Conservation (phyloP, 2,888 invertebrate genomes). For the Dynastes maya region DNA sequence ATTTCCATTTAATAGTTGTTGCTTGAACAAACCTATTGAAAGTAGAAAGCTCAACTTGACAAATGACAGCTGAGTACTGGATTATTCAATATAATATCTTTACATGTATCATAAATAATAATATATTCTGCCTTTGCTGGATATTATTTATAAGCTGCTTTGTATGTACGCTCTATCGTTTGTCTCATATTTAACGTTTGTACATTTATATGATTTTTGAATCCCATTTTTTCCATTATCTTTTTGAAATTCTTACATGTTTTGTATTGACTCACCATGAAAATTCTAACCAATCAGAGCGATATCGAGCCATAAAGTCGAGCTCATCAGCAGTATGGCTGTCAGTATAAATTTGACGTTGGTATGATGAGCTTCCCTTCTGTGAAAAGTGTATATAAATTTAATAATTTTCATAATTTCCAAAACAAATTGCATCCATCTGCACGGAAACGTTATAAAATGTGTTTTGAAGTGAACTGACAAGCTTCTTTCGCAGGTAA, state of each 20-base stretch:
- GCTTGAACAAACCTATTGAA: no score
- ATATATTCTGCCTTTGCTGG: background rate
- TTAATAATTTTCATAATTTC: conserved; percentile 63
- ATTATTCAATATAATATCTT: background rate
- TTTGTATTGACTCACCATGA: conserved; percentile 37
- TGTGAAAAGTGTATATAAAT: conserved; percentile 72
- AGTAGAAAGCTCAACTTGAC: no score
- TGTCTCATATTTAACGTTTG: no score
- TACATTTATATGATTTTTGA: no score
- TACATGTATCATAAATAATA: background rate
- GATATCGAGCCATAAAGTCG: conserved; percentile 85
- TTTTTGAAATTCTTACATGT: conserved; percentile 32
- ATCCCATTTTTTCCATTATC: no score
- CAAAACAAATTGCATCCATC: conserved; percentile 61
- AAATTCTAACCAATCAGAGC: conserved; percentile 76
- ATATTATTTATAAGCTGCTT: no score
- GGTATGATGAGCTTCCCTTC: conserved; percentile 89
- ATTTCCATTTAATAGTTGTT: no score
- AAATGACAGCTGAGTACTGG: no score
- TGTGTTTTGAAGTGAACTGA: conserved; percentile 63
- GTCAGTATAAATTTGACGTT: conserved; percentile 98
- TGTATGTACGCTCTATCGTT: no score
- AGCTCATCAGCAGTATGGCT: conserved; percentile 92
- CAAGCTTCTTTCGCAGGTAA: conserved; percentile 57
- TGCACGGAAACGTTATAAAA: conserved; percentile 64